Evolutionary conservation across 2,113 vertebrate species (phyloP).

Genomic region (Cariama cristata): DNA sequence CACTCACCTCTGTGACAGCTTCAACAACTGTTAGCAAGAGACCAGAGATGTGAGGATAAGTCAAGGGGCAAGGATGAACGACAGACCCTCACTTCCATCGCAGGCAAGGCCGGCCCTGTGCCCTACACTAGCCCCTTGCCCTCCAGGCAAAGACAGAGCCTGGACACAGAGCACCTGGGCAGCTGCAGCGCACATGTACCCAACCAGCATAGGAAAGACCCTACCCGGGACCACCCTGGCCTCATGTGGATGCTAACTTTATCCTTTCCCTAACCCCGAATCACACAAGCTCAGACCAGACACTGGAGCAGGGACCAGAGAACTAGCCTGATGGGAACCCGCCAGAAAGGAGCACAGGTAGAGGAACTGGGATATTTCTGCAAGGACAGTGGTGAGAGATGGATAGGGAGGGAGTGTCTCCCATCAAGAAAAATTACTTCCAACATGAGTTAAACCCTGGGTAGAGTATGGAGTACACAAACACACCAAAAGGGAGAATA

Average conservation of each 20-base stretch:
- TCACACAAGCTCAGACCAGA: neutral
- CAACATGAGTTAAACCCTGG: neutral
- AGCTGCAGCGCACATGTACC: rapidly evolving
- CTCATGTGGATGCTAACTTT: neutral
- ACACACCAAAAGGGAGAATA: neutral
- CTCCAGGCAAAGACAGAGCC: neutral
- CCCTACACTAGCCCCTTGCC: neutral
- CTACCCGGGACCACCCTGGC: neutral
- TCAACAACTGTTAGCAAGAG: neutral
- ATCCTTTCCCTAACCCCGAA: neutral
- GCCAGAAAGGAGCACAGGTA: neutral
- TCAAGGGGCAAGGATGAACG: neutral
- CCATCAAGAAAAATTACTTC: neutral
- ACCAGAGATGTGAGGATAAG: neutral
- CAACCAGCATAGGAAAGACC: neutral
- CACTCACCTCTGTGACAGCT: neutral
- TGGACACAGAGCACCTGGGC: neutral
- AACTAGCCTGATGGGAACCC: neutral
- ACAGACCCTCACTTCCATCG: neutral
- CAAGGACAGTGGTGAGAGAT: neutral
- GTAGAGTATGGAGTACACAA: neutral
- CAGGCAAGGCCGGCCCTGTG: neutral
- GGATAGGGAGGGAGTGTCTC: neutral
- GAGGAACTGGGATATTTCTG: neutral
- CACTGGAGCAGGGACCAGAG: neutral